These are phyloP conservation scores for Notospermus geniculatus DNA, from an alignment of 1,140 invertebrate species.

Conservation along the genomic window DNA sequence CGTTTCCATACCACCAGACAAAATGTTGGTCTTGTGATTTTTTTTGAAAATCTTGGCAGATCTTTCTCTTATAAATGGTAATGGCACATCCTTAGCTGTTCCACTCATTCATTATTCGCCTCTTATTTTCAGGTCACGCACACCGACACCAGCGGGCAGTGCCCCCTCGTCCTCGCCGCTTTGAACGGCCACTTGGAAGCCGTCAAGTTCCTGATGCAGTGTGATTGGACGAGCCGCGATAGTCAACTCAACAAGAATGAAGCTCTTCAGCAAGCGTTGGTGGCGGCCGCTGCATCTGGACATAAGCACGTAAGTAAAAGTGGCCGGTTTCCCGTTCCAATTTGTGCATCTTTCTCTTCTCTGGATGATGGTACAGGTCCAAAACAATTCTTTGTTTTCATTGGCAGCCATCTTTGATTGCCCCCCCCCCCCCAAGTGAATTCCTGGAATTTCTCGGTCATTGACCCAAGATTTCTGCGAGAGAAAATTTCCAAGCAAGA, in stretches of 20 bases:
- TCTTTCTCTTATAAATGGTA: too few species aligned
- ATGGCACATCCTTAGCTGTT: background rate
- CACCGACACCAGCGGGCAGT: slow-evolving; percentile 80
- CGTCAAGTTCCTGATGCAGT: slow-evolving; percentile 79
- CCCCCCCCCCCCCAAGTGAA: too few species aligned
- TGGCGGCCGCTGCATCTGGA: slow-evolving; percentile 82
- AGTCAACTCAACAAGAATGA: slow-evolving; percentile 53
- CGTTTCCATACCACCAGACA: too few species aligned
- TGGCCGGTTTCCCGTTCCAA: background rate
- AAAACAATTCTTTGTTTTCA: too few species aligned
- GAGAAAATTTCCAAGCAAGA: too few species aligned
- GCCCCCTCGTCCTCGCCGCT: slow-evolving; percentile 85
- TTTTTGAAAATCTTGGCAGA: too few species aligned
- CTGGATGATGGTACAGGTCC: too few species aligned
- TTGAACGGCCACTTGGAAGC: slow-evolving; percentile 79
- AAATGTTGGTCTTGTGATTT: too few species aligned
- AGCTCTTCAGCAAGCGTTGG: slow-evolving; percentile 80
- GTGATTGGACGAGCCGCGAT: slow-evolving; percentile 68
- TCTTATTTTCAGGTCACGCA: slow-evolving; percentile 48
- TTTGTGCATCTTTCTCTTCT: too few species aligned
- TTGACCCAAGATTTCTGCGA: too few species aligned
- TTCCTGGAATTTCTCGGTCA: too few species aligned
- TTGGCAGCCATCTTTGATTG: too few species aligned
- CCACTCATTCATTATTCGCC: background rate
- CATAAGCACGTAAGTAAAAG: slow-evolving; percentile 66